Conservation (phyloP, 2,797 vertebrate genomes). For the Caiman crocodilus region DNA sequence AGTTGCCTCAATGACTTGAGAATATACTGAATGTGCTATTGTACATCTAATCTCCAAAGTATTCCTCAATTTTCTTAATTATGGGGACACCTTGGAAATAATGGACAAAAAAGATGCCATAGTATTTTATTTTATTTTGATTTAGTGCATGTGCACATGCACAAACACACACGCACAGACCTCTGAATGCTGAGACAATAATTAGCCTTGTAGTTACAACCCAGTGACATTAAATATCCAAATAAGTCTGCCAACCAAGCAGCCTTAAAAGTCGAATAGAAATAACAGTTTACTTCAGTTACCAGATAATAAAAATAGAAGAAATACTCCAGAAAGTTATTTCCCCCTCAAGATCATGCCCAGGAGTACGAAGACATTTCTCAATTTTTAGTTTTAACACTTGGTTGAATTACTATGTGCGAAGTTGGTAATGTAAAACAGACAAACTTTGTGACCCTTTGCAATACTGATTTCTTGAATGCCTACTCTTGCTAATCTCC, state of each 20-base stretch:
- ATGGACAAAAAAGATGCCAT: not conserved
- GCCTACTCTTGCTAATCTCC: not conserved
- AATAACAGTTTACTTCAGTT: not conserved
- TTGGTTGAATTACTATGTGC: not conserved
- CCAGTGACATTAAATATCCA: not conserved
- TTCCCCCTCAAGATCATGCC: rapidly evolving
- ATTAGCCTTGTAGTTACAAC: not conserved
- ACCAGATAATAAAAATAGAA: not conserved
- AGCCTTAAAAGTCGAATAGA: not conserved
- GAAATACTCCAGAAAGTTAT: not conserved
- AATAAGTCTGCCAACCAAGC: not conserved
- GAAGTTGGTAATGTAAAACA: not conserved
- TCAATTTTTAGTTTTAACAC: not conserved
- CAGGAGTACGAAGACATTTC: not conserved
- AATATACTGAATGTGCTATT: not conserved
- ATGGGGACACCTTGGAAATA: not conserved
- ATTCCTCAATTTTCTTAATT: not conserved
- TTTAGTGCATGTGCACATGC: not conserved
- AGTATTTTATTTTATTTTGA: not conserved
- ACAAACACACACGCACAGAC: not conserved
- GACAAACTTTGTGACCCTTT: not conserved
- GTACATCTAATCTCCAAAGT: not conserved
- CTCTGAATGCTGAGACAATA: rapidly evolving
- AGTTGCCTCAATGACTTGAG: not conserved
- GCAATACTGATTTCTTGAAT: not conserved